phyloP scores from a whole-genome alignment of 2,113 vertebrate genomes.

The Zosterops lateralis region DNA sequence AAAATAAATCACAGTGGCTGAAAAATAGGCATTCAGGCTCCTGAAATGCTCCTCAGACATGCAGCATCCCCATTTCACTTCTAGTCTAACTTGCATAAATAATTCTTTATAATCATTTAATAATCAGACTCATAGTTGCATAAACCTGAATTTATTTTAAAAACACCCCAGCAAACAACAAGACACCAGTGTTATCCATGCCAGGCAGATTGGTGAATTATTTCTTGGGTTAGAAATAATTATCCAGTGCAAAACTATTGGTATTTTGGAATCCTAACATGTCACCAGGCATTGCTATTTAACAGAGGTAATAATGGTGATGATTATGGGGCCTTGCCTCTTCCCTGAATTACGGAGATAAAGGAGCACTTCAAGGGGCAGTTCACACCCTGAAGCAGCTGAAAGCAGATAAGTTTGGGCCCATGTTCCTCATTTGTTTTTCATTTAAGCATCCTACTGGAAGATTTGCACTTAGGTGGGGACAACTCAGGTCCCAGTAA shows the following conservation, averaged over 20 bases:
- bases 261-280: neutral
- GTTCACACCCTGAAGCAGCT: neutral
- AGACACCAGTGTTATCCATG: neutral
- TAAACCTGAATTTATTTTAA: neutral
- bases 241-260: neutral
- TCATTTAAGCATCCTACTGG: neutral
- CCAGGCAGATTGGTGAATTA: neutral
- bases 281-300: neutral
- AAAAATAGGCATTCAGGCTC: neutral
- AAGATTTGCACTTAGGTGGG: neutral
- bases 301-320: neutral
- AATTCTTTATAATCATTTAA: neutral
- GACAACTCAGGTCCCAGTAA: neutral
- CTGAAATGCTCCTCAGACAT: neutral
- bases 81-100: neutral
- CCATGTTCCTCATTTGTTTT: neutral
- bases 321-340: neutral
- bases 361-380: neutral
- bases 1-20: neutral
- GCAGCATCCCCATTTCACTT: neutral
- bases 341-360: neutral
- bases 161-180: neutral
- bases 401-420: neutral
- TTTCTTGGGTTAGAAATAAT: neutral
- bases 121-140: neutral